Evolutionary conservation across 1,140 invertebrate species (phyloP).

Genomic region (Trialeurodes vaporariorum): DNA sequence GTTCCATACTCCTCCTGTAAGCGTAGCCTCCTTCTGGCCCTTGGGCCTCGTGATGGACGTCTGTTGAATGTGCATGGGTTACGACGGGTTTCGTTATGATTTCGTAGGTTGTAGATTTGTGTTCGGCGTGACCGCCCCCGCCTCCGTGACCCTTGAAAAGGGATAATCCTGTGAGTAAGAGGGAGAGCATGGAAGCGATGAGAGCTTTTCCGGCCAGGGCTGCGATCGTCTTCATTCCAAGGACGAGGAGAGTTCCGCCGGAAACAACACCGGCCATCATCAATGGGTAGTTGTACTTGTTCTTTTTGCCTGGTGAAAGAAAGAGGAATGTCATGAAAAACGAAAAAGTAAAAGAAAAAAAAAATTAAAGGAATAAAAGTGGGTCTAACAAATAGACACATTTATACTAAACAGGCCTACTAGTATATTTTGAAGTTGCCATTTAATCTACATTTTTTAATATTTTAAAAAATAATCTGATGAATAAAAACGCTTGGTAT

Average conservation of each 20-base stretch:
- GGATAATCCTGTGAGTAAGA: slow-evolving; percentile 61
- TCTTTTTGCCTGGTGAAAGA: slow-evolving; percentile 39
- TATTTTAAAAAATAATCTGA: too few species aligned
- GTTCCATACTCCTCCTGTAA: slow-evolving; percentile 22
- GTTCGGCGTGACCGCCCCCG: slow-evolving; percentile 37
- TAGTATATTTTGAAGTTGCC: too few species aligned
- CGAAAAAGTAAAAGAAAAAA: too few species aligned
- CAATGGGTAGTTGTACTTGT: slow-evolving; percentile 33
- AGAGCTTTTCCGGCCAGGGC: slow-evolving; percentile 69
- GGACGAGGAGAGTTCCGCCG: slow-evolving; percentile 51
- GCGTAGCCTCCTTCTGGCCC: slow-evolving; percentile 17
- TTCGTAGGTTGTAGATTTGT: slow-evolving; percentile 65
- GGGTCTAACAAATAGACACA: too few species aligned
- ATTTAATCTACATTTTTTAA: too few species aligned
- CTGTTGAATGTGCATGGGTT: slow-evolving; percentile 55
- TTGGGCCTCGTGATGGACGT: slow-evolving; percentile 47
- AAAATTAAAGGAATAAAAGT: too few species aligned
- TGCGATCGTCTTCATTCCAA: slow-evolving; percentile 61
- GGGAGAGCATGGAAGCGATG: slow-evolving; percentile 66
- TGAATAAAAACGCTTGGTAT: too few species aligned
- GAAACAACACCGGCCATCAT: slow-evolving; percentile 40
- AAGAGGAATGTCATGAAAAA: slow-evolving; percentile 21
- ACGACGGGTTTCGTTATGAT: slow-evolving; percentile 70
- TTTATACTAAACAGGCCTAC: too few species aligned
- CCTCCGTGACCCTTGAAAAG: slow-evolving; percentile 45